Percentiles rank a stretch among this genome's conserved stretches.
phyloP scores from a whole-genome alignment of 1,140 invertebrate species.

The honey bee (Apis mellifera) region Amel_HAv3.1 CM009942.2:7140001-7140500 shows the following conservation, averaged over 20 bases:
- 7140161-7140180: too few relatives aligned
- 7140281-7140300: too few relatives aligned
- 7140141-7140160: too few relatives aligned
- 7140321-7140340: conserved; percentile 8
- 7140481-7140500: neutral
- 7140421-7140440: neutral
- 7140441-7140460: neutral
- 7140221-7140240: too few relatives aligned
- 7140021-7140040: neutral
- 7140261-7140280: too few relatives aligned
- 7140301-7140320: neutral
- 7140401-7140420: neutral
- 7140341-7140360: neutral
- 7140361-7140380: too few relatives aligned
- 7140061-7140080: conserved; percentile 28
- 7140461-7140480: too few relatives aligned
- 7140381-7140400: too few relatives aligned
- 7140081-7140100: neutral
- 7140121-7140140: too few relatives aligned
- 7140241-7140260: too few relatives aligned
- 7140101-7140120: neutral
- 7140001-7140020: neutral
- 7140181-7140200: too few relatives aligned
- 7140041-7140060: conserved; percentile 6
- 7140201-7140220: too few relatives aligned